phyloP scores from a whole-genome alignment of 2,888 invertebrate genomes.

The Cecidostiba fungosa region DNA sequence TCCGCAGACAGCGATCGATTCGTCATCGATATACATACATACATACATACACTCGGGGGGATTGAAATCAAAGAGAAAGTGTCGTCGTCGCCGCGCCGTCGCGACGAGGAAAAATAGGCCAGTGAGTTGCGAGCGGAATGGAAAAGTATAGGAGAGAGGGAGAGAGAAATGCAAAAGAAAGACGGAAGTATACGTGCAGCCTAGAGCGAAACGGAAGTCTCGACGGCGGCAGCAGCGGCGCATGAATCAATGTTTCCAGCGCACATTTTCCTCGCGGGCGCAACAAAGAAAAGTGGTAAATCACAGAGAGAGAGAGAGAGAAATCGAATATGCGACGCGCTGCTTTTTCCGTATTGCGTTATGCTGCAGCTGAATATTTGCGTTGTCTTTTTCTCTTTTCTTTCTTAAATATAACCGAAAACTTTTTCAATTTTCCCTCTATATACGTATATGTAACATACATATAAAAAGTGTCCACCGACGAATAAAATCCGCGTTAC shows the following conservation, averaged over 20 bases:
- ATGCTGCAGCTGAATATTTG: neutral
- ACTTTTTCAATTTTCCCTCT: neutral
- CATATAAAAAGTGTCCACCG: neutral
- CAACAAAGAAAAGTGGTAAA: conserved; percentile 54
- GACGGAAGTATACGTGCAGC: conserved; percentile 44
- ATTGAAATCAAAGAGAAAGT: conserved; percentile 50
- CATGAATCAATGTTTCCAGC: conserved; percentile 61
- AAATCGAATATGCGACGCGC: neutral
- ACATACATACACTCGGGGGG: conserved; percentile 1
- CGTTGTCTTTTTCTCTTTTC: neutral
- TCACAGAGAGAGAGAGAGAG: neutral
- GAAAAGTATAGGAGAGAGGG: conserved; percentile 36
- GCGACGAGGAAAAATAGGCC: conserved; percentile 51
- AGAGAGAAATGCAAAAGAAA: conserved; percentile 25
- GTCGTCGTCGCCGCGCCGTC: neutral
- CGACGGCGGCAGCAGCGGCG: conserved; percentile 31
- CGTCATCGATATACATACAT: conserved; percentile 27
- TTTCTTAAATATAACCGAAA: neutral
- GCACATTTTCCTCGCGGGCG: conserved; percentile 34
- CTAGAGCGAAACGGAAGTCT: conserved; percentile 59
- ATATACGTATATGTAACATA: too few species aligned
- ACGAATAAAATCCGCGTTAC: conserved; percentile 58
- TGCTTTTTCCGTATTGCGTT: neutral
- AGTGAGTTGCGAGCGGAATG: conserved; percentile 44
- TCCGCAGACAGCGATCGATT: neutral